Base-by-base conservation (phyloP, 2,113 vertebrate genomes). In the Garra rufa region DNA sequence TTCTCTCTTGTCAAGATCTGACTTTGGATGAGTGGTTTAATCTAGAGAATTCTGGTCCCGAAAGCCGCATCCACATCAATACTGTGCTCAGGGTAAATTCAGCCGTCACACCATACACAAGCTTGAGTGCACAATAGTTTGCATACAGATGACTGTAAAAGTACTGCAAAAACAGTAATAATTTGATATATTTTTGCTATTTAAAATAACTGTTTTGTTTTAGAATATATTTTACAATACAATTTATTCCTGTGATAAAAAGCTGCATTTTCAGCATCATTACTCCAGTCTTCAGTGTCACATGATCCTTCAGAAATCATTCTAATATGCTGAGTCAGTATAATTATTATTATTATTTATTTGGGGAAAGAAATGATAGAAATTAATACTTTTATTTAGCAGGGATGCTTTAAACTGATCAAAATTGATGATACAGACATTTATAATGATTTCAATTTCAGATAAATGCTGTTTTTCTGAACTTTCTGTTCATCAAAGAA, bases 11-110 rank as follows among this genome's bases (percentile, higher is more conserved):
- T 44, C 86, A 95, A 0, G 88, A 93, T 41, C 93, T 98, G 77
- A 95, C 91, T 50, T 86, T 97, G 89, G 94, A 96, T 83, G 95
- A 98, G 90, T 97, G 96, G 95, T 98, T 98, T 91, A 95, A 95
- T 90, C 92, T 98, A 77, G 93, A 95, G 63, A 90, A 91, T 78
- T 95, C 97, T 21, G 96, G 95, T 61, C 85, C 91, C 1, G 92
- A 93, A 87, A 97, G 97, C 91, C 96, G 96, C 75, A 94, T 98
- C 87, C 95, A 97, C 86, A 91, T 98, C 92, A 96, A 95, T 50
- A 76, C 95, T 9, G 88, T 95, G 9, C 93, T 96, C 92, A 90
- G 95, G 94, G 95, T 96, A 93, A 87, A 88, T 82, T 89, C 67
- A 90, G 90, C 85, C 87, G 48, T 57, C 30, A 69, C 30, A 11